Evolutionary conservation across 2,888 invertebrate genomes (phyloP), one percentile per base, ranked within the genome.

Genomic region (Morpho helenor): DNA sequence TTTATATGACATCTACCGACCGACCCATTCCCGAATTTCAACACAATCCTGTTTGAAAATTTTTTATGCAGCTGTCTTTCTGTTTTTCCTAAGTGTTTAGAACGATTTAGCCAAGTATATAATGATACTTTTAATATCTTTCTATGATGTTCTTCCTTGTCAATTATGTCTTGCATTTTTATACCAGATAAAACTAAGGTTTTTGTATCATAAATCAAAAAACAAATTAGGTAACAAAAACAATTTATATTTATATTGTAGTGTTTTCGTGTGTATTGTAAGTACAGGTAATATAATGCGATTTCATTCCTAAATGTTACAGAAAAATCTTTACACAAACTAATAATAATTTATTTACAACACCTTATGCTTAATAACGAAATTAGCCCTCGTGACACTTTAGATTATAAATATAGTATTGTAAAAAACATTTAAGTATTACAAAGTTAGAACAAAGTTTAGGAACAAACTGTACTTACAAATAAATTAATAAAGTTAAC

Each of bases 341-440:
- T 53, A 49, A 49, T 41, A 39, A 49, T 53, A 44, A 49, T 56
- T 56, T 60, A 60, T 60, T 60, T 60, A 60, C 60, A 60, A 39
- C n/a, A 39, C 31, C 56, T 46, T 44, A 49, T 40, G 31, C 31
- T 46, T 43, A 46, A 31, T 54, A 55, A n/a, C n/a, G 9, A 51
- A 23, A 16, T 42, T 49, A 52, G 52, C 49, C 52, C 23, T 52
- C 41, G 46, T 10, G 10, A 52, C 8, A 46, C 10, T 52, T 39
- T 6, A 47, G 3, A 22, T 53, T 46, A 41, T n/a, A 31, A 44
- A 16, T 44, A 47, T 8, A 7, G n/a, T 41, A 50, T n/a, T 39
- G 43, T 43, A 9, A 43, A 43, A 43, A 43, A 3, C n/a, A 43
- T 9, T 8, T 43, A 42, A 42, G 42, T 42, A 9, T 43, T 43